Conservation (phyloP, 2,888 invertebrate species). For the Catocala nupta region DNA sequence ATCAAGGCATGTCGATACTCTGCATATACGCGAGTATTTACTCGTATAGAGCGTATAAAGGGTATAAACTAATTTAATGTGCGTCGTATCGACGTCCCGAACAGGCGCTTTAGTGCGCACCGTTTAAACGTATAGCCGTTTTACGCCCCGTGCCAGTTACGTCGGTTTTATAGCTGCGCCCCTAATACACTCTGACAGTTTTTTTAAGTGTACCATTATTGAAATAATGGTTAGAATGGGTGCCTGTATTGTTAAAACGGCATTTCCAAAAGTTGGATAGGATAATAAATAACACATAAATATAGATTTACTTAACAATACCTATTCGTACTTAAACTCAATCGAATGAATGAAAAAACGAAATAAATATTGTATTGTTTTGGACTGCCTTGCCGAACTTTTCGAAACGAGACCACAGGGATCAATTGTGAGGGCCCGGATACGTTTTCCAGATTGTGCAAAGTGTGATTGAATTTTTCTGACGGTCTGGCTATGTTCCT, state of each 20-base stretch:
- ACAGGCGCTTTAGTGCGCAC: slow-evolving; percentile 55
- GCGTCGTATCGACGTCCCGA: slow-evolving; percentile 50
- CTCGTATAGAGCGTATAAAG: slow-evolving; percentile 17
- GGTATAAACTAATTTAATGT: slow-evolving; percentile 64
- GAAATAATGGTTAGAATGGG: slow-evolving; percentile 1
- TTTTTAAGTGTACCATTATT: slow-evolving; percentile 37
- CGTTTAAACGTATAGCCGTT: slow-evolving; percentile 68
- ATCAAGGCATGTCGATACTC: slow-evolving; percentile 33
- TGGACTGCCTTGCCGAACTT: too few species aligned
- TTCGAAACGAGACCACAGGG: background rate
- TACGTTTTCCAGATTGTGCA: too few species aligned
- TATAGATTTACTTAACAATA: too few species aligned
- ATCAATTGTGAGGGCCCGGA: background rate
- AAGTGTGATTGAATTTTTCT: too few species aligned
- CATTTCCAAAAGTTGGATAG: too few species aligned
- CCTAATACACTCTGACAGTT: slow-evolving; percentile 46
- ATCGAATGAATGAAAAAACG: too few species aligned
- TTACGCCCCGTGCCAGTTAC: slow-evolving; percentile 56
- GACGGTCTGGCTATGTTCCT: too few species aligned
- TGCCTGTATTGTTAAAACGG: background rate
- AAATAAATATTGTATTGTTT: too few species aligned
- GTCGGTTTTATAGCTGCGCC: slow-evolving; percentile 51
- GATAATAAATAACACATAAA: too few species aligned
- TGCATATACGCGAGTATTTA: background rate
- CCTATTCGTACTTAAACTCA: too few species aligned